A percentile compares a stretch with the other conserved stretches of the same genome.
Evolutionary conservation across 2,797 vertebrate genomes (phyloP).

Genomic region (Poeciliopsis presidionis): DNA sequence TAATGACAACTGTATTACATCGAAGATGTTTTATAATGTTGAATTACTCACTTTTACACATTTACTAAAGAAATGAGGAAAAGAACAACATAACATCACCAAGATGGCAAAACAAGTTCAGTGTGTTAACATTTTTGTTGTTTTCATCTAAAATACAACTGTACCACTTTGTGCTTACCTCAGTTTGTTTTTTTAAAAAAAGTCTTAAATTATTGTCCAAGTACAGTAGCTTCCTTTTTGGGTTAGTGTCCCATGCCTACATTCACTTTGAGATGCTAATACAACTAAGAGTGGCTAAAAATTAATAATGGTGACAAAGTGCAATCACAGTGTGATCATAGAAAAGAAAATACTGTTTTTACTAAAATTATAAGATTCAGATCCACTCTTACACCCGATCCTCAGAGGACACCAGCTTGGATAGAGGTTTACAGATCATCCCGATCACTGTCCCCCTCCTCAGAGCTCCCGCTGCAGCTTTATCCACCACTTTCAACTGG

Average conservation of each 20-base stretch:
- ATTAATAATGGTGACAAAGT: neutral
- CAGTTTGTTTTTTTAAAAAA: neutral
- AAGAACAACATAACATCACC: neutral
- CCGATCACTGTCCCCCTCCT: slow-evolving; percentile 68
- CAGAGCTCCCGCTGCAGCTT: slow-evolving; percentile 59
- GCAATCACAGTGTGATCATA: neutral
- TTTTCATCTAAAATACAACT: neutral
- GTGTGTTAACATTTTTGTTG: neutral
- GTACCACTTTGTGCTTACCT: neutral
- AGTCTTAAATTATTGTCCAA: neutral
- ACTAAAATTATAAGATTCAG: neutral
- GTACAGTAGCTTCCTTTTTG: neutral
- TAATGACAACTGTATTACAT: neutral
- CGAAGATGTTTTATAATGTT: neutral
- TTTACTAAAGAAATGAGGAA: neutral
- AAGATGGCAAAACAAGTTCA: neutral
- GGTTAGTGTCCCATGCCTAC: neutral
- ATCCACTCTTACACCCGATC: slow-evolving; percentile 13
- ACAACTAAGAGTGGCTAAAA: neutral
- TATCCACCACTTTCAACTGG: slow-evolving; percentile 76
- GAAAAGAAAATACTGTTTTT: neutral
- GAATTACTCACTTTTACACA: neutral
- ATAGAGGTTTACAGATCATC: slow-evolving; percentile 64
- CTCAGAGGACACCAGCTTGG: slow-evolving; percentile 58
- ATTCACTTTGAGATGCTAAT: neutral